Evolutionary conservation across 2,113 vertebrate species (phyloP).

Genomic region (Stigmatopora nigra): DNA sequence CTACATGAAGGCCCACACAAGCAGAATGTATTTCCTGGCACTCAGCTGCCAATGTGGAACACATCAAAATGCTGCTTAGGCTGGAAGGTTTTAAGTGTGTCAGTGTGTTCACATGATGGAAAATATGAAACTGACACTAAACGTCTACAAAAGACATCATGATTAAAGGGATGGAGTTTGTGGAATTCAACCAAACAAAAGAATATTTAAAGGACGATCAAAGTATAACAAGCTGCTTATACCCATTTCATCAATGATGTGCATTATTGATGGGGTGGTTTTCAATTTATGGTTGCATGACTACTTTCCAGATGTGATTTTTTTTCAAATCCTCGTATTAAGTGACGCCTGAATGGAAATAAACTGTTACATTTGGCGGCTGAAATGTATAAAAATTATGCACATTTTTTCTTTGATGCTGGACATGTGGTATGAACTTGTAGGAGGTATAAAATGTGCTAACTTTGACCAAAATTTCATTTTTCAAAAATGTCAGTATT

Average conservation of each 20-base stretch:
- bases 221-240: background rate
- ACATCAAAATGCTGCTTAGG: background rate
- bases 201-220: background rate
- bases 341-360: background rate
- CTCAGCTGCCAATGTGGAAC: background rate
- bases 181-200: background rate
- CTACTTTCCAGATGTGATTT: conserved; percentile 1
- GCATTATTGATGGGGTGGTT: background rate
- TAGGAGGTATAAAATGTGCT: background rate
- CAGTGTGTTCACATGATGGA: background rate
- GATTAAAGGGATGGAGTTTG: background rate
- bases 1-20: background rate
- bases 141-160: background rate
- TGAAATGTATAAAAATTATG: background rate
- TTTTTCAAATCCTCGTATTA: background rate
- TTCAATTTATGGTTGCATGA: background rate
- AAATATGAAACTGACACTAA: background rate
- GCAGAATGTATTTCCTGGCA: background rate
- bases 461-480: too few species aligned
- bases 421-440: background rate
- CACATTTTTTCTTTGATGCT: background rate
- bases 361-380: background rate
- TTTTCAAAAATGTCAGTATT: too few species aligned
- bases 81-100: background rate
- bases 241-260: background rate